phyloP scores from a whole-genome alignment of 2,113 vertebrate species.

The Pseudonaja textilis region DNA sequence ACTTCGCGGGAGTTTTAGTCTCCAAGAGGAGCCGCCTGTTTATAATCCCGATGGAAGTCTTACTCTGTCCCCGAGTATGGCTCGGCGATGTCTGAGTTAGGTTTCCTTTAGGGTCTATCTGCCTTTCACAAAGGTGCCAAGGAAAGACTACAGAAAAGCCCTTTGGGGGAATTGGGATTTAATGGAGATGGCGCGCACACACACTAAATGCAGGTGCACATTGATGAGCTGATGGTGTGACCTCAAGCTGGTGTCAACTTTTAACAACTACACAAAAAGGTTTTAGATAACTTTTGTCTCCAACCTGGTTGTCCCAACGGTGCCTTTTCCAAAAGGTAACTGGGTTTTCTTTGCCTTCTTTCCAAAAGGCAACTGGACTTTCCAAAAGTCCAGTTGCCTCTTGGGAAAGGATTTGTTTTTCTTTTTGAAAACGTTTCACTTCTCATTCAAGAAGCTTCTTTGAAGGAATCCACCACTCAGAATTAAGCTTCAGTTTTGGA shows the following conservation, averaged over 20 bases:
- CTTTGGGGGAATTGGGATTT: neutral
- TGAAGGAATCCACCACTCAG: neutral
- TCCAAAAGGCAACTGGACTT: too few relatives aligned
- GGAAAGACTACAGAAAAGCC: neutral
- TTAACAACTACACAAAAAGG: neutral
- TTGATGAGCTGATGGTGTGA: neutral
- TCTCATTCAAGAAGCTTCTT: neutral
- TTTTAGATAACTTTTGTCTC: neutral
- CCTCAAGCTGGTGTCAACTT: neutral
- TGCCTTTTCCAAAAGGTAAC: neutral
- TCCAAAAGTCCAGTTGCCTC: too few relatives aligned
- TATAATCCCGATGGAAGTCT: neutral
- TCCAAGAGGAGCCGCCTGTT: neutral
- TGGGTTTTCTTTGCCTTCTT: neutral
- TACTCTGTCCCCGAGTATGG: neutral
- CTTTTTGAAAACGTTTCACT: neutral
- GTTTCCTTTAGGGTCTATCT: neutral
- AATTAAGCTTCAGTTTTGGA: neutral
- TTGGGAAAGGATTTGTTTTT: neutral
- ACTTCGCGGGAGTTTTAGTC: neutral
- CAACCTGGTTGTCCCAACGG: neutral
- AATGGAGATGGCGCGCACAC: too few relatives aligned
- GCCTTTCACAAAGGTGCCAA: neutral
- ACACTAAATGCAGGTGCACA: neutral
- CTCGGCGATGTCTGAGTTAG: neutral